Base-by-base conservation (phyloP, 1,140 invertebrate species). In the Hyposmocoma kahamanoa region DNA sequence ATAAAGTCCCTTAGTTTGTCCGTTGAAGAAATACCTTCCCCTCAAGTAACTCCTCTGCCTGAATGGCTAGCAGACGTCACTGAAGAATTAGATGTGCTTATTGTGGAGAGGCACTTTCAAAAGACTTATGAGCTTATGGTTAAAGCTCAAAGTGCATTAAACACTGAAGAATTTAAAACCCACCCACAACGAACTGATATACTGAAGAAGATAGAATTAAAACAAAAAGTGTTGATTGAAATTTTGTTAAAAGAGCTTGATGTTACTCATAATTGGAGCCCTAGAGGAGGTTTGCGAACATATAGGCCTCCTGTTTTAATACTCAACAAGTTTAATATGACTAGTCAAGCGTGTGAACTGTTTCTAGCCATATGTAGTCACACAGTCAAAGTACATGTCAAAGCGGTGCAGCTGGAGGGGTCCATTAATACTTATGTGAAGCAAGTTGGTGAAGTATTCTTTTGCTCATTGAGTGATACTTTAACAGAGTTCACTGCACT, bases 101-200 rank as follows among this genome's bases (percentile, higher is more conserved):
- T 99, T 59, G 98, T 97, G n/a, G 96, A 99, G 80, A 90, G 98
- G 62, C 96, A 98, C 74, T 98, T 99, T 80, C 96, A 98, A 80
- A 95, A 97, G 72, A 97, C 98, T 13, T 95, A 97, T 50, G 90
- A 91, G 51, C 86, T 98, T 6, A 91, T 99, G 43, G 91, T 95
- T 43, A 56, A 69, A 24, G 87, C 86, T 21, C 84, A 87, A 53
- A 84, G 86, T 36, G 71, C 72, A 10, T 68, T 84, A 22, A 74
- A 79, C 34, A 85, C 83, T 39, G 80, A 81, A 24, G 79, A 76
- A 39, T 89, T 85, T 42, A 74, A 73, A 45, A 72, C 45, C 43
- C 76, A 87, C 43, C 82, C 82, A 17, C 69, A 74, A 38, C 80
- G 58, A 57, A 42, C 48, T 56, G 83, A 84, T 47, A 77, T 87